Base-by-base conservation (phyloP, 1,140 invertebrate species). In the Atta texana region DNA sequence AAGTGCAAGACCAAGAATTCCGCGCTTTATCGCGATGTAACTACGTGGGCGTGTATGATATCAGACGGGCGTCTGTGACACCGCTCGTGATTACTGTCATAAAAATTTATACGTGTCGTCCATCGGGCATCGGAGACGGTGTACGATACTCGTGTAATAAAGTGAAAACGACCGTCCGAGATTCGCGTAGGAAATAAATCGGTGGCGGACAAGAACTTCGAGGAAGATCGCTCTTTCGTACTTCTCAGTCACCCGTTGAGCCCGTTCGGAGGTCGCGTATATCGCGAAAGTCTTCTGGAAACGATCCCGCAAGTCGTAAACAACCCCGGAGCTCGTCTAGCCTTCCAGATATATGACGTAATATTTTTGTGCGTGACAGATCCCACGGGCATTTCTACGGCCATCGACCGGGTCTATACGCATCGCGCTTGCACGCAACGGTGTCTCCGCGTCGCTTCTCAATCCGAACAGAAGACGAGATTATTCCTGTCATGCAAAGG, bases 331-430 rank as follows among this genome's bases (percentile, higher is more conserved):
- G 88, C 91, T 90, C 86, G 91, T 92, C 91, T 92, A 55, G 87
- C 88, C 89, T 76, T 81, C 55, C 86, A 90, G 88, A 92, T 92
- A 92, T 92, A 92, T 92, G 91, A 92, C 90, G 91, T 92, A 90
- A 92, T 92, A 92, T 92, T 92, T 92, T 92, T 89, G 91, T 92
- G 90, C 91, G 88, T 92, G 91, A 92, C 91, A 92, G 91, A 92
- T 92, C 91, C 91, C 82, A 84, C 82, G 84, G 89, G 69, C 90
- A 87, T 91, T 92, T 90, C 91, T 68, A 76, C 57, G 76, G 59
- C 57, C 80, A 92, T 92, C 91, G 91, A 92, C 92, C 91, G 85
- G 21, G 53, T 34, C 44, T 85, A 53, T 49, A 92, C 91, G 91
- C 91, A 91, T 91, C 86, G 76, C 68, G 82, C 89, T 88, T 24